Base-by-base conservation (phyloP, 2,797 vertebrate genomes). In the Pseudochromis fuscus region DNA sequence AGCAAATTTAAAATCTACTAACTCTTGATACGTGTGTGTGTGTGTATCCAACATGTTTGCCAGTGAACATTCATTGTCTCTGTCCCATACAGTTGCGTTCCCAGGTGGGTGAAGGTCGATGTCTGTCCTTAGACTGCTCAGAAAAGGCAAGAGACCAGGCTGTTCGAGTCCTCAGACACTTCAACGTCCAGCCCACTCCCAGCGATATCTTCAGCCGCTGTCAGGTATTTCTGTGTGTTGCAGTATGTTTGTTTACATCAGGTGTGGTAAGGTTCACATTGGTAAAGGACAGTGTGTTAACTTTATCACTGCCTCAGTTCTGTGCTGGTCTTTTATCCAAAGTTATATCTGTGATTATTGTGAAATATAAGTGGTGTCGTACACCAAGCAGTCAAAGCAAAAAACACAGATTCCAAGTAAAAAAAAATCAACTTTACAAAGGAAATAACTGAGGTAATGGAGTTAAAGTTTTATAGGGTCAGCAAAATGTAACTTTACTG, bases 131-230 rank as follows among this genome's bases (percentile, higher is more conserved):
- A 25, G 92, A 96, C 88, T 94, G 95, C 76, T 94, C 94, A 0
- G 94, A 96, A 69, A 95, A 94, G 85, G 96, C 95, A 0, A 91
- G 77, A 65, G 95, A 97, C 8, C 96, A 96, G 79, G 95, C 95
- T 0, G 58, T 94, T 21, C 84, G 76, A 4, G 94, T 97, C 68
- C 94, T 98, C 66, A 89, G 72, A 61, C 95, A 96, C 87, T 97
- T 97, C 91, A 94, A 94, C 0, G 75, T 96, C 63, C 87, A 65
- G 3, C 93, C 95, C 42, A 92, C 94, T 18, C 71, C 76, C 1
- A 27, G 79, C 0, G 95, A 96, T 59, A 88, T 97, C 79, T 97
- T 97, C 94, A 97, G 96, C 88, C 95, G 95, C 79, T 97, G 97
- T 84, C 96, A 96, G 96, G 96, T 97, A 74, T 7, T 23, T 63